Base-by-base conservation (phyloP, 1,140 invertebrate genomes). In the Contarinia nasturtii region DNA sequence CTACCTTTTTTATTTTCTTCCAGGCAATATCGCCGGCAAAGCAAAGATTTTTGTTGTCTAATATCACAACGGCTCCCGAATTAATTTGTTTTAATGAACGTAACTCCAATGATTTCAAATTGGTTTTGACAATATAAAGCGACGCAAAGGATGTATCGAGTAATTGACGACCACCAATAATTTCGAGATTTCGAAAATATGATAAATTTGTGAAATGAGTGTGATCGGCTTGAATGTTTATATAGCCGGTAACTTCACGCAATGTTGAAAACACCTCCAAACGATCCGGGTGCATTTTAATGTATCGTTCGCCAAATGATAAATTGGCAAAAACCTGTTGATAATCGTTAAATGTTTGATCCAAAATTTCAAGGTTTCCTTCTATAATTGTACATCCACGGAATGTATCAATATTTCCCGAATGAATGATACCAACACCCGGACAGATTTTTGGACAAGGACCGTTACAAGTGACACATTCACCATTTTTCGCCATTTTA, bases 341-440 rank as follows among this genome's bases (percentile, higher is more conserved):
- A 59, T 77, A 94, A 0, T 91, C 89, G 42, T 77, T 76, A 63
- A 97, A 96, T 1, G 84, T 83, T 51, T 84, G 80, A 56, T 91
- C 86, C 20, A 95, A 59, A 48, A 97, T 92, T 12, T 80, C 80
- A 19, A 96, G 72, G n/a, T 83, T 90, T 1, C 92, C 92, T 60
- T 95, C 88, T 46, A 97, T 89, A 4, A 94, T 82, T 0, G 92
- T 98, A 59, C 93, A 98, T 50, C 86, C 87, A 58, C 76, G 78
- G 62, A 94, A 94, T 1, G 67, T 73, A 20, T 91, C 80, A 45
- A 97, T 90, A 57, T 94, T 96, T 11, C 81, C 82, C 0, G 86
- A 80, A 60, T 94, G 80, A 3, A 93, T 75, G 1, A 80, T 72
- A 8, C 75, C 70, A 2, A 75, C 75, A 1, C 80, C 79, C 1